phyloP scores from a whole-genome alignment of 2,888 invertebrate species.

The Andrena hattorfiana region DNA sequence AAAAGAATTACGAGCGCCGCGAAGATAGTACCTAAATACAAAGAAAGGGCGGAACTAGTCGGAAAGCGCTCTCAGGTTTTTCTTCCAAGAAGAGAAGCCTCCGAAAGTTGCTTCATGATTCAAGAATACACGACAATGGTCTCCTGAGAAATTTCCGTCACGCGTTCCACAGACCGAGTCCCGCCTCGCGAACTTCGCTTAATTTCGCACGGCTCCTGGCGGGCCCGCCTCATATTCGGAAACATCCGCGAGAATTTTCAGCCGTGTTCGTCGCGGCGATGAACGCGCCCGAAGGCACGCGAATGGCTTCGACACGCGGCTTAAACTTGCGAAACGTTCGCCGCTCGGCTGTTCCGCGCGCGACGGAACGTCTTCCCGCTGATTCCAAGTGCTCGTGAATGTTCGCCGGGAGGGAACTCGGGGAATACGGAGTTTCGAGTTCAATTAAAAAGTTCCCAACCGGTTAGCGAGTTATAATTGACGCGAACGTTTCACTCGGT shows the following conservation, averaged over 20 bases:
- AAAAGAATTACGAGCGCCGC: background rate
- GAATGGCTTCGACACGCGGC: slow-evolving; percentile 47
- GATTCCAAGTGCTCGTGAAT: slow-evolving; percentile 27
- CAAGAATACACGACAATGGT: slow-evolving; percentile 10
- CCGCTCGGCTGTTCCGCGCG: slow-evolving; percentile 31
- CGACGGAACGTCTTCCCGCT: slow-evolving; percentile 28
- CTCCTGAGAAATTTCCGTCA: slow-evolving; percentile 43
- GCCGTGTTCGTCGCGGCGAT: slow-evolving; percentile 24
- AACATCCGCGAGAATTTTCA: slow-evolving; percentile 52
- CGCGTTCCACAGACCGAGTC: slow-evolving; percentile 19
- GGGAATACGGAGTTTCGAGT: slow-evolving; percentile 20
- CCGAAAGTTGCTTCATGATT: slow-evolving; percentile 11
- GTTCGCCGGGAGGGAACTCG: background rate
- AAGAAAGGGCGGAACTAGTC: background rate
- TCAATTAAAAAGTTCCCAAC: slow-evolving; percentile 33
- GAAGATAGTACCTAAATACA: background rate
- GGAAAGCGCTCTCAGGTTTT: background rate
- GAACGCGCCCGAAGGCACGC: slow-evolving; percentile 44
- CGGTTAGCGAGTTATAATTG: slow-evolving; percentile 11
- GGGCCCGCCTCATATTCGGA: slow-evolving; percentile 45
- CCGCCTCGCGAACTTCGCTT: slow-evolving; percentile 27
- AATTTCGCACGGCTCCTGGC: slow-evolving; percentile 41
- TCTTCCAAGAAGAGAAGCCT: background rate
- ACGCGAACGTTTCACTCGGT: slow-evolving; percentile 10
- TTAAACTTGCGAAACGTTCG: slow-evolving; percentile 46